These are phyloP conservation scores for Reinhardtius hippoglossoides DNA, from an alignment of 2,113 vertebrate genomes.

Conservation along the genomic window DNA sequence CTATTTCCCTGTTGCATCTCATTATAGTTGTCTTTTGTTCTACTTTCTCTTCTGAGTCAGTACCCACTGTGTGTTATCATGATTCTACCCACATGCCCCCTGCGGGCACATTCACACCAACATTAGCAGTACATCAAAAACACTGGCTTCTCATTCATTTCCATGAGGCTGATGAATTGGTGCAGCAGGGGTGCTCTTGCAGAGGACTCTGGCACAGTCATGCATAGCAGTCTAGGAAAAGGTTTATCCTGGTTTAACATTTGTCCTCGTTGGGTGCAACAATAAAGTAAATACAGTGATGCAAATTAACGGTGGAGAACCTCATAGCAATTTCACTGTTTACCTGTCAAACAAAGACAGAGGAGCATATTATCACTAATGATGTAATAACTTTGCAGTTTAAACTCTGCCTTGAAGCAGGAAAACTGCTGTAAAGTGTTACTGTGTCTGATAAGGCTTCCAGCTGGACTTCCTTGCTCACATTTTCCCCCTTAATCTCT, in stretches of 20 bases:
- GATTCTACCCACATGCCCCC: background rate
- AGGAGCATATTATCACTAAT: background rate
- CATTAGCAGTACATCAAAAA: constrained; percentile 29
- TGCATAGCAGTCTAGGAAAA: background rate
- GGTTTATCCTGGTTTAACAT: background rate
- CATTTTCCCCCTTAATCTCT: constrained; percentile 38
- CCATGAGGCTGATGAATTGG: background rate
- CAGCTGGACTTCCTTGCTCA: constrained; percentile 29
- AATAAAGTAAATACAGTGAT: background rate
- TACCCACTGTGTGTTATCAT: background rate
- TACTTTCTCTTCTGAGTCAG: constrained; percentile 7
- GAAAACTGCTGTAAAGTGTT: background rate
- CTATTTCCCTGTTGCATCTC: constrained; percentile 1
- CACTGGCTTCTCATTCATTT: constrained; percentile 25
- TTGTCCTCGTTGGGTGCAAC: background rate
- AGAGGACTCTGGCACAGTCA: background rate
- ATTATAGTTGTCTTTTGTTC: constrained; percentile 23
- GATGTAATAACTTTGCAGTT: background rate
- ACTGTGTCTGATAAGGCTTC: constrained; percentile 29
- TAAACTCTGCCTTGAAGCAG: background rate
- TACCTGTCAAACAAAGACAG: background rate
- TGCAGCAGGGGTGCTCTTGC: too few relatives aligned
- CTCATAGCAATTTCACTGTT: background rate
- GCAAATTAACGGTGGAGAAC: background rate
- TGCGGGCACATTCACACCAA: background rate